phyloP scores from a whole-genome alignment of 2,797 vertebrate species.

The Pelochelys cantorii region DNA sequence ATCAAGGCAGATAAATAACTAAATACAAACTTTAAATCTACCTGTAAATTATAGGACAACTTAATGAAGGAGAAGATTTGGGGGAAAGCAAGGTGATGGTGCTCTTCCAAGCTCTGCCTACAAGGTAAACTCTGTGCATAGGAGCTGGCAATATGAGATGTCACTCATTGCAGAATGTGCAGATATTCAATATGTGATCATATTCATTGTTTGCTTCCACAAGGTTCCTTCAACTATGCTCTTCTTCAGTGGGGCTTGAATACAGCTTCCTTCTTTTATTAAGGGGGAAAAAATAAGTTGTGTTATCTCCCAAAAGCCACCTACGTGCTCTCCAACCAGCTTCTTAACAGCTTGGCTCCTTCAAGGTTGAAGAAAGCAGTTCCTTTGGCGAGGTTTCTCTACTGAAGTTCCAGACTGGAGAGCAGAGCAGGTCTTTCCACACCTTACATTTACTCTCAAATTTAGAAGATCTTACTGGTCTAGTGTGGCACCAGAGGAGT shows the following conservation, averaged over 20 bases:
- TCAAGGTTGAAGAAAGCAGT: background rate
- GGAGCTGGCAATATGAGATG: fast-evolving
- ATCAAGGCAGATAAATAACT: slow-evolving; percentile 58
- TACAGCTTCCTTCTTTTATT: background rate
- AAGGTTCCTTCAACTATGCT: background rate
- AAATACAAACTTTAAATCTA: slow-evolving; percentile 20
- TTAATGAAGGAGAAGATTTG: background rate
- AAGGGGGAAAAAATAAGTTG: background rate
- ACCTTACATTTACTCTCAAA: background rate
- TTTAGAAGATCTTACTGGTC: background rate
- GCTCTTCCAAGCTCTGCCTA: background rate
- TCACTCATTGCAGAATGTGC: fast-evolving
- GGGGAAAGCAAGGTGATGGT: background rate
- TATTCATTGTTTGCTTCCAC: fast-evolving
- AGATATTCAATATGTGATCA: background rate
- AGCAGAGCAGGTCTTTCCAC: background rate
- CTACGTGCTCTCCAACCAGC: background rate
- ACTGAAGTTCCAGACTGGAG: background rate
- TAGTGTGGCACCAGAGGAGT: no score
- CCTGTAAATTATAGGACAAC: background rate
- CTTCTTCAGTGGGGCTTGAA: background rate
- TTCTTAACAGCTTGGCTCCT: background rate
- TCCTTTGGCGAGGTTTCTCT: background rate
- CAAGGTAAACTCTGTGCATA: background rate
- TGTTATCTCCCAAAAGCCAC: no score